phyloP scores from a whole-genome alignment of 2,113 vertebrate species.

The Regulus satrapa region DNA sequence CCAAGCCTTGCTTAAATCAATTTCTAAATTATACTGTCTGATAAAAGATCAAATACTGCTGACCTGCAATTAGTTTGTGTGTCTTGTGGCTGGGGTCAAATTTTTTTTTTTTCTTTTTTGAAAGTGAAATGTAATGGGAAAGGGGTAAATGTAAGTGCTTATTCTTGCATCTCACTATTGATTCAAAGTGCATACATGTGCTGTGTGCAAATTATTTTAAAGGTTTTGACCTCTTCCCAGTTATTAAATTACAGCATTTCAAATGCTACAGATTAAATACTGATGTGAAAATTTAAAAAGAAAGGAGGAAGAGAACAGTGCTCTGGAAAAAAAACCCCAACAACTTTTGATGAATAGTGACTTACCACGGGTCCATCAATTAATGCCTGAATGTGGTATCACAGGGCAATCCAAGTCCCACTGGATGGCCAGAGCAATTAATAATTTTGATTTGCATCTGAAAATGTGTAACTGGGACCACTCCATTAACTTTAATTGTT shows the following conservation, averaged over 20 bases:
- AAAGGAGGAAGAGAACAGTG: neutral
- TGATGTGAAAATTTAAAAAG: neutral
- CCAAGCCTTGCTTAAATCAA: neutral
- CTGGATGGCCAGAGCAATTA: neutral
- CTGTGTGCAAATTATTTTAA: neutral
- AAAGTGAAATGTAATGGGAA: neutral
- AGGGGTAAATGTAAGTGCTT: neutral
- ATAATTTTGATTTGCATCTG: slow-evolving; percentile 17
- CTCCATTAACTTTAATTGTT: neutral
- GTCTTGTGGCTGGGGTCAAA: accelerated
- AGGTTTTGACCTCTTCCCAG: neutral
- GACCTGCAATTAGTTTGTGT: neutral
- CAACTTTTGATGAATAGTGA: neutral
- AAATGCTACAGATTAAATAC: neutral
- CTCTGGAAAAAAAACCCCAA: neutral
- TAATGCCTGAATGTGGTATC: neutral
- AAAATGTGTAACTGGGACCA: slow-evolving; percentile 10
- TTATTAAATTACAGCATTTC: neutral
- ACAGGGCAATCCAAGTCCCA: neutral
- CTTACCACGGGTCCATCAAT: neutral
- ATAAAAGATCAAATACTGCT: neutral
- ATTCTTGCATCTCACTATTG: neutral
- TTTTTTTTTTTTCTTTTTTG: neutral
- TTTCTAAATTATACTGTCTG: neutral
- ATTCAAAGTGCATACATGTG: neutral